Evolutionary conservation across 2,113 vertebrate genomes (phyloP), one percentile per base, ranked within the genome.

Genomic region (Pteropus alecto): DNA sequence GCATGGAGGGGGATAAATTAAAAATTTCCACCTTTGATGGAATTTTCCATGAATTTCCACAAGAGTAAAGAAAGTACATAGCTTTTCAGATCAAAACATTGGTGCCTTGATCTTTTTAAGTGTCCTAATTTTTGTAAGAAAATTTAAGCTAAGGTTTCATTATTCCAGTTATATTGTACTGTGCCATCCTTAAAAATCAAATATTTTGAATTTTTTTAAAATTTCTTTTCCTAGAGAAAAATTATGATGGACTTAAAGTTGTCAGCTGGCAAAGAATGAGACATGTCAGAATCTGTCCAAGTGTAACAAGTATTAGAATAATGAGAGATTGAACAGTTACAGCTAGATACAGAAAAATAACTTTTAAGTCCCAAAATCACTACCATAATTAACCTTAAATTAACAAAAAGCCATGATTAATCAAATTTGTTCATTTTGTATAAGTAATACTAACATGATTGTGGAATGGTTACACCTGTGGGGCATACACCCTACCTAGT

Each of bases 81-180:
- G 96, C 95, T 98, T 97, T 87, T 84, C 76, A 98, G 54, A 98
- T 79, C 91, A 97, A 97, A 97, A 96, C 65, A 97, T 88, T 94
- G 96, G 96, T 94, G 87, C 92, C 93, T 97, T 92, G 76, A 94
- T 95, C 77, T 97, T 95, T 96, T 60, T 97, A 96, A 86, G 79
- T 84, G 95, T 95, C 98, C 98, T 97, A 92, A 98, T 98, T 97
- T 98, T 98, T 87, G 15, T 96, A 97, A 93, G 98, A 98, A 96
- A 98, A 98, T 98, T 97, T 98, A 98, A 97, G 96, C 95, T 99
- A 99, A 99, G 98, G 99, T 99, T 98, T 99, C 99, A 95, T 94
- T 97, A 98, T 98, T 99, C 98, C 97, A 99, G 98, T 98, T 98
- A 97, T 68, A 97, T 94, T 88, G 93, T 98, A 96, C 85, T 96